phyloP scores from a whole-genome alignment of 2,113 vertebrate genomes.

The Scomber colias region DNA sequence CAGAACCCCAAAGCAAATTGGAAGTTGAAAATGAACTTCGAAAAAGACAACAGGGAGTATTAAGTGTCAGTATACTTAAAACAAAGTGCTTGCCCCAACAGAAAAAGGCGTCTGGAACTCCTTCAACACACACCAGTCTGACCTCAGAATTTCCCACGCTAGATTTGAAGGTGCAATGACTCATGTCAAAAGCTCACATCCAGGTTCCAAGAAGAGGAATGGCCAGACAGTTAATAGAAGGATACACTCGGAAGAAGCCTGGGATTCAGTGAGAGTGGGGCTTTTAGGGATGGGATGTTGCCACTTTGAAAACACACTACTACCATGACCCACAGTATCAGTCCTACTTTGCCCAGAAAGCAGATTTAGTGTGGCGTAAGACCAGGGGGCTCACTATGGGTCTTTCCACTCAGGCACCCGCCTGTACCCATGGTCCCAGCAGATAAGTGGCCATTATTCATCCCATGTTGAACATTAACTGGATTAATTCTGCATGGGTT shows the following conservation, averaged over 20 bases:
- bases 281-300: neutral
- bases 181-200: neutral
- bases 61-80: too few species aligned
- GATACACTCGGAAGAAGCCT: constrained; percentile 6
- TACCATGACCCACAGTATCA: constrained; percentile 4
- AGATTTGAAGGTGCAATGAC: too few species aligned
- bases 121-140: too few species aligned
- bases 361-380: constrained; percentile 45
- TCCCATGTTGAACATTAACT: constrained; percentile 79
- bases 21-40: too few species aligned
- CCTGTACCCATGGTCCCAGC: constrained; percentile 62
- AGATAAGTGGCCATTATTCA: constrained; percentile 82
- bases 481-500: constrained; percentile 78
- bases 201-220: constrained; percentile 31
- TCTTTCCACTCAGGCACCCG: constrained; percentile 39
- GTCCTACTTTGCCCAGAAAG: constrained; percentile 39
- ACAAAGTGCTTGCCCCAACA: too few species aligned
- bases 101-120: too few species aligned
- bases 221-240: constrained; percentile 20
- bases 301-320: constrained; percentile 28
- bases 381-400: constrained; percentile 23
- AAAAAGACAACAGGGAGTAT: too few species aligned
- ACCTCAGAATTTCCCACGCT: too few species aligned
- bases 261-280: constrained; percentile 9
- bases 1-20: too few species aligned